Base-by-base conservation (phyloP, 2,888 invertebrate genomes). In the Mantis religiosa region DNA sequence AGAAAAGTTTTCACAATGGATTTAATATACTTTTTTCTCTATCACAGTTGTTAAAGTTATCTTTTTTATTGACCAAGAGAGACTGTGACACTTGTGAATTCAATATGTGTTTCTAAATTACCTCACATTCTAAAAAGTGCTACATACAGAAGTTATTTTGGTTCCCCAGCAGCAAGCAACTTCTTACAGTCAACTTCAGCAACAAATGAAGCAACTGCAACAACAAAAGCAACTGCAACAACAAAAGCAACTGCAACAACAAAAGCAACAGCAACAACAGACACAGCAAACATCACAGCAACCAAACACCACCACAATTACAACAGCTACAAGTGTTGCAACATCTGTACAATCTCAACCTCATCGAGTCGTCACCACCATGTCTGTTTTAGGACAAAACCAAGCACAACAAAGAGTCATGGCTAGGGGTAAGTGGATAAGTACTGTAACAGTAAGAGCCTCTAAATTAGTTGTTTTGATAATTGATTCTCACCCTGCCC, bases 101-200 rank as follows among this genome's bases (percentile, higher is more conserved):
- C 4, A 34, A 34, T 8, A 34, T 34, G 34, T 34, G 8, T 8
- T 7, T 0, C 4, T 34, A 34, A 34, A 34, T 34, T 8, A 34
- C 1, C 34, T 34, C 12, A 12, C 7, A 34, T 34, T 34, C 34
- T 12, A 12, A 41, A 41, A 41, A 9, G 12, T 41, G 41, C 12
- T 41, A 12, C 6, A 41, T 41, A 2, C 41, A 41, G 41, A 41
- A 41, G 82, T 82, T 82, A 27, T 82, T 82, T 82, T 82, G 84
- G 41, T 84, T 20, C 84, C 34, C 8, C 91, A 91, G 83, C 91
- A 91, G 41, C 92, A 91, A 28, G 83, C 92, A 91, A 30, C 90
- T 27, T 90, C 90, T 87, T 93, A 93, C 71, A 92, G 93, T 1
- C 91, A 91, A 84, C 91, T 91, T 87, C 91, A 91, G 91, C 91